Evolutionary conservation across 2,888 invertebrate genomes (phyloP).

Genomic region (Amphimallon solstitiale): DNA sequence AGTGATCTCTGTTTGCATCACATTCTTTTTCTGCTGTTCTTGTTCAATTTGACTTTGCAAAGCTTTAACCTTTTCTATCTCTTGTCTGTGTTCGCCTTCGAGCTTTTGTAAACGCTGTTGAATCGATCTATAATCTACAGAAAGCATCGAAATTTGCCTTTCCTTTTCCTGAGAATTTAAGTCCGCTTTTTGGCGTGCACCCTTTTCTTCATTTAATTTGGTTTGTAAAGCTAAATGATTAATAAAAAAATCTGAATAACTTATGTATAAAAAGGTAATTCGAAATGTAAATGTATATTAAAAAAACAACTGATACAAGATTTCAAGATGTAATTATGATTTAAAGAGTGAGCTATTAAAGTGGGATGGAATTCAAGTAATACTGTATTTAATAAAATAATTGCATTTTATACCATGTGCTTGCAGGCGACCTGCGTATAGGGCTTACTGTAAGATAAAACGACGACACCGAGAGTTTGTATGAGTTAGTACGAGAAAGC

Average conservation of each 20-base stretch:
- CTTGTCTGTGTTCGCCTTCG: slow-evolving; percentile 91
- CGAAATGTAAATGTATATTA: too few species aligned
- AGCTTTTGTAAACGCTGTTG: slow-evolving; percentile 89
- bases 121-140: slow-evolving; percentile 94
- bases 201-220: slow-evolving; percentile 91
- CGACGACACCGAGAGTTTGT: too few species aligned
- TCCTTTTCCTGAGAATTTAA: slow-evolving; percentile 90
- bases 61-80: slow-evolving; percentile 85
- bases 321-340: too few species aligned
- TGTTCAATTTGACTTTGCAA: slow-evolving; percentile 90
- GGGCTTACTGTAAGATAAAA: too few species aligned
- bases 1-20: slow-evolving; percentile 84
- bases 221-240: slow-evolving; percentile 79
- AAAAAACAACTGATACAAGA: too few species aligned
- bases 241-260: slow-evolving; percentile 32
- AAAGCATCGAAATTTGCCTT: slow-evolving; percentile 92
- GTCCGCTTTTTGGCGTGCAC: slow-evolving; percentile 86
- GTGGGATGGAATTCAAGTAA: too few species aligned
- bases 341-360: too few species aligned
- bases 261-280: too few species aligned
- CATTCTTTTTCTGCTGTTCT: slow-evolving; percentile 86
- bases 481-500: too few species aligned
- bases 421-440: too few species aligned
- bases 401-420: too few species aligned
- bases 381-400: too few species aligned